These are phyloP conservation scores for Lithobates pipiens DNA, from an alignment of 2,797 vertebrate genomes.

Conservation along the genomic window DNA sequence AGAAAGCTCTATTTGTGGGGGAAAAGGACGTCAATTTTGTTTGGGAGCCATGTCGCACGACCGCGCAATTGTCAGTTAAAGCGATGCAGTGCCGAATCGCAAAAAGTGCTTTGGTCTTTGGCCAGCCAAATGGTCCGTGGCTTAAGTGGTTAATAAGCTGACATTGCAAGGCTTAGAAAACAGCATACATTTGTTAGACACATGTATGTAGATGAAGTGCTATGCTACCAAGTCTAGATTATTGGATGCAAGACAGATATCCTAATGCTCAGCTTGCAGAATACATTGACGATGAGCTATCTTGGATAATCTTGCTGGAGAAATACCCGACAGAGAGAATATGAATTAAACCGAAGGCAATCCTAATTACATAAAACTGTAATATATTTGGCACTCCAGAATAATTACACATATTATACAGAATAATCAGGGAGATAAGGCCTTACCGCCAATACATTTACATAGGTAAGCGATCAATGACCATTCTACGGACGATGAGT, in stretches of 20 bases:
- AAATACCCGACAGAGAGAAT: constrained; percentile 7
- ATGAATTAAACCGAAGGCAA: constrained; percentile 31
- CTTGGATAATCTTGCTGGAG: not conserved
- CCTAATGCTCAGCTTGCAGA: not conserved
- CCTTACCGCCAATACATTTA: constrained; percentile 1
- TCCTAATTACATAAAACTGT: constrained; percentile 14
- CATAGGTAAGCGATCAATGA: constrained; percentile 13
- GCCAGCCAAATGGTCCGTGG: no score
- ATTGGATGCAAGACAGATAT: constrained; percentile 40
- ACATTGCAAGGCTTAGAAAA: not conserved
- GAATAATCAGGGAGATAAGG: not conserved
- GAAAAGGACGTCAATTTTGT: no score
- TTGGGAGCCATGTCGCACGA: no score
- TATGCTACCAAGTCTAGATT: constrained; percentile 23
- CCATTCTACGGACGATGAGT: not conserved
- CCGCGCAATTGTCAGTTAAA: no score
- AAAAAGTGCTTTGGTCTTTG: no score
- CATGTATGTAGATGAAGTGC: constrained; percentile 2
- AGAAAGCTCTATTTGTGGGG: no score
- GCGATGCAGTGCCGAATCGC: no score
- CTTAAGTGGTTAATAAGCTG: no score
- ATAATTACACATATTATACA: constrained; percentile 21
- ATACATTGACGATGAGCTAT: constrained; percentile 17
- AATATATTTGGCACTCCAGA: constrained; percentile 1
- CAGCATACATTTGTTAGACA: constrained; percentile 8